Evolutionary conservation across 2,113 vertebrate species (phyloP), one percentile per base, ranked within the genome.

Genomic region (Ahaetulla prasina): DNA sequence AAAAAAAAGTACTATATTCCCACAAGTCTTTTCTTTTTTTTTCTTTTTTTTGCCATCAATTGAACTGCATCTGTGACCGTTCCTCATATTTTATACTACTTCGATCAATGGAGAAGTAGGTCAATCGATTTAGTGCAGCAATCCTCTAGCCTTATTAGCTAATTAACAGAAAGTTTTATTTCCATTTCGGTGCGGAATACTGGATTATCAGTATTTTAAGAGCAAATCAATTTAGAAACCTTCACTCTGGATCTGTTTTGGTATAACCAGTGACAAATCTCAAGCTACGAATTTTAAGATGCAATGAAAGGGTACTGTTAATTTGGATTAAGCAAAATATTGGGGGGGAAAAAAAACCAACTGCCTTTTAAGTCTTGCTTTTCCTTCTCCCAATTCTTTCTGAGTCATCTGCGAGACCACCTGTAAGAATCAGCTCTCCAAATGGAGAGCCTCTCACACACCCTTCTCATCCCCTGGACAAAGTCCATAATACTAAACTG

Each of bases 401-500:
- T 88, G 68, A 92, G 23, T 1, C 55, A 20, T 25, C 63, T 49
- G 60, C 1, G 35, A 0, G 0, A 53, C 30, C 50, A 12, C 45
- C 85, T 0, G 1, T 0, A 0, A 93, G 7, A 80, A 43, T 80
- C 90, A 89, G n/a, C 68, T 57, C 87, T 22, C 52, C 91, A 39
- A 90, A 11, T 6, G 92, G 90, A 8, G 43, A 3, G n/a, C n/a
- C 0, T 1, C 1, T 23, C 3, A 49, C 89, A 90, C 25, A 52
- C 87, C 92, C 47, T 89, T 47, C 87, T 52, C 27, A 25, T 74
- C 85, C 91, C 43, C 60, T 23, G 53, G 93, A 35, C 45, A 88
- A 93, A 86, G 0, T 54, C 85, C 88, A 39, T 11, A 2, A 92
- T 90, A 86, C 80, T 90, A 92, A 63, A 80, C 92, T 92, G 93